Evolutionary conservation across 2,888 invertebrate genomes (phyloP).

Genomic region (Nomada hirtipes): DNA sequence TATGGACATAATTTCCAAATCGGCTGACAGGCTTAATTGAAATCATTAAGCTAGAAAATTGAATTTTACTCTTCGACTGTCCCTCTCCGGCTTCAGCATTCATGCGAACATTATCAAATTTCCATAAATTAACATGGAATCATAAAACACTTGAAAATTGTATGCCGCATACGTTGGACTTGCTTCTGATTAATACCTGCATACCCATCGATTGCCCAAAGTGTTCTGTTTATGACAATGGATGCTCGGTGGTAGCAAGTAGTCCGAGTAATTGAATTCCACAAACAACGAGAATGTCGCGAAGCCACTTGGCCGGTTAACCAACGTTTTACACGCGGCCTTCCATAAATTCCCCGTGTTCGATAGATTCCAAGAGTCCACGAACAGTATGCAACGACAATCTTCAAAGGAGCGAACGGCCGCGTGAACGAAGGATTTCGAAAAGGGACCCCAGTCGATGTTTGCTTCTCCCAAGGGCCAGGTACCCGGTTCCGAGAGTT

Average conservation of each 20-base stretch:
- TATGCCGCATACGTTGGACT: too few species aligned
- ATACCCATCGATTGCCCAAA: too few species aligned
- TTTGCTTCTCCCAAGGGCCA: slow-evolving; percentile 27
- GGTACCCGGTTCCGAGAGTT: slow-evolving; percentile 43
- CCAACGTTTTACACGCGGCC: slow-evolving; percentile 20
- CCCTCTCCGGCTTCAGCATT: too few species aligned
- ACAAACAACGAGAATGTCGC: neutral
- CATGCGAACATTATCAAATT: too few species aligned
- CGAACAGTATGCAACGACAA: slow-evolving; percentile 49
- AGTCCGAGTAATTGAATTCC: slow-evolving; percentile 20
- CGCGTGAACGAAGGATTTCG: slow-evolving; percentile 21
- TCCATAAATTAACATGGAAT: too few species aligned
- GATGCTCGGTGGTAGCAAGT: neutral
- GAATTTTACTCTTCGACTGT: too few species aligned
- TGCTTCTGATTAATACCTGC: too few species aligned
- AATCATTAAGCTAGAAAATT: too few species aligned
- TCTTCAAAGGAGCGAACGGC: slow-evolving; percentile 33
- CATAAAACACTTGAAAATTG: too few species aligned
- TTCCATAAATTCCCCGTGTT: slow-evolving; percentile 29
- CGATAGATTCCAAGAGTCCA: slow-evolving; percentile 36
- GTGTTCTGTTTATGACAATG: neutral
- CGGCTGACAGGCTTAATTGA: too few species aligned
- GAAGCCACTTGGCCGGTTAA: neutral
- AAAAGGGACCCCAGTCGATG: slow-evolving; percentile 45
- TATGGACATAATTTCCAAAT: too few species aligned